Percentiles rank a stretch among this genome's conserved stretches.
Evolutionary conservation across 1,140 invertebrate genomes (phyloP).

Genomic region (Lamellibrachia luymesi): DNA sequence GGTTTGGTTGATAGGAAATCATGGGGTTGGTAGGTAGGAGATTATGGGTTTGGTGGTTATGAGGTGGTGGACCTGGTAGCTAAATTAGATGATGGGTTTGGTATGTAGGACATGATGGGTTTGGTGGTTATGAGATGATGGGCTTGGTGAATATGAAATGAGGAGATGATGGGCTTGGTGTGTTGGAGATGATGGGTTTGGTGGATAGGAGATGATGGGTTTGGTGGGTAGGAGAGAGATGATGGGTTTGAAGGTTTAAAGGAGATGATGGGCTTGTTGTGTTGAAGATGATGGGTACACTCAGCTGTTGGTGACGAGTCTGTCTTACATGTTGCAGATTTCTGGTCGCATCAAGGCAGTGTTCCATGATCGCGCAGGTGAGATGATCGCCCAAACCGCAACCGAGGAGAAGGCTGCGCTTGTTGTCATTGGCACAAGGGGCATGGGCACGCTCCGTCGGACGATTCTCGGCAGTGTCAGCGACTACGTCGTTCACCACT

Average conservation of each 20-base stretch:
- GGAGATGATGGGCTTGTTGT: neutral
- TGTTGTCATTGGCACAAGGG: constrained; percentile 50
- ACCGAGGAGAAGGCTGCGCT: constrained; percentile 47
- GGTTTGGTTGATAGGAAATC: no score
- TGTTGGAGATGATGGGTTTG: no score
- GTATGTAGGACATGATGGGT: no score
- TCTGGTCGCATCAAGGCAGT: constrained; percentile 21
- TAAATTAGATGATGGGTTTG: no score
- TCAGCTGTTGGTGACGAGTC: neutral
- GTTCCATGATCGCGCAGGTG: constrained; percentile 37
- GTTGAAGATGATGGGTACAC: neutral
- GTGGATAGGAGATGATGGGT: neutral
- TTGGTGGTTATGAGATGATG: no score
- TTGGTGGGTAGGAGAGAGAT: no score
- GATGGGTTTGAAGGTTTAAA: no score
- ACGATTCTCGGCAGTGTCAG: constrained; percentile 51
- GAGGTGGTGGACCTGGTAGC: no score
- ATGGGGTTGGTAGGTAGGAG: neutral
- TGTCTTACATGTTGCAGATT: constrained; percentile 1
- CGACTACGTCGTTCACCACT: constrained; percentile 52
- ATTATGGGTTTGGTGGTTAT: no score
- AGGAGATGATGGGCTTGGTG: no score
- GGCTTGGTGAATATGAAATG: no score
- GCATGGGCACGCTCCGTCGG: constrained; percentile 47
- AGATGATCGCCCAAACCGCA: constrained; percentile 43